Evolutionary conservation across 2,888 invertebrate genomes (phyloP).

Genomic region (Tigriopus californicus): DNA sequence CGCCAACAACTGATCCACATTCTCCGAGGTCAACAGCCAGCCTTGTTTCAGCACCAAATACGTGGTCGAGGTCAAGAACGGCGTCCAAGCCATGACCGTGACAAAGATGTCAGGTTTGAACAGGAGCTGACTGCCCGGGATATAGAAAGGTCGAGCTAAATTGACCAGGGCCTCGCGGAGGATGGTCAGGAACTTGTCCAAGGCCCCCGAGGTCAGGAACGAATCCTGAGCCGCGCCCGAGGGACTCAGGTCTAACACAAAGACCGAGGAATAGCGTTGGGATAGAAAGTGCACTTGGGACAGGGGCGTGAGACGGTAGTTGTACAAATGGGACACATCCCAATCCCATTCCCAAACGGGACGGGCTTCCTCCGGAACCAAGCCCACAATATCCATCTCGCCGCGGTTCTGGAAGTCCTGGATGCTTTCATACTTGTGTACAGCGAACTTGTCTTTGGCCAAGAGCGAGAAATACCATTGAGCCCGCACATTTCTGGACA

Average conservation of each 20-base stretch:
- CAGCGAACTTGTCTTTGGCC: slow-evolving; percentile 26
- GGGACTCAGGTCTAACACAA: slow-evolving; percentile 56
- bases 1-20: slow-evolving; percentile 38
- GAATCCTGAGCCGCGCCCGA: slow-evolving; percentile 42
- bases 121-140: slow-evolving; percentile 42
- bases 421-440: slow-evolving; percentile 28
- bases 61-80: slow-evolving; percentile 46
- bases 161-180: neutral
- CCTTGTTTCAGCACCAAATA: slow-evolving; percentile 44
- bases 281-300: slow-evolving; percentile 47
- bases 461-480: slow-evolving; percentile 53
- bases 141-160: slow-evolving; percentile 36
- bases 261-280: slow-evolving; percentile 47
- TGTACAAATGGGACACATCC: slow-evolving; percentile 28
- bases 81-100: slow-evolving; percentile 55
- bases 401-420: slow-evolving; percentile 27
- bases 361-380: slow-evolving; percentile 36
- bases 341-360: slow-evolving; percentile 34
- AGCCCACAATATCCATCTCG: slow-evolving; percentile 44
- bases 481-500: slow-evolving; percentile 49
- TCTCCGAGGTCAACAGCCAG: slow-evolving; percentile 39
- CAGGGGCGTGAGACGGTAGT: slow-evolving; percentile 31
- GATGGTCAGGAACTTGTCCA: neutral
- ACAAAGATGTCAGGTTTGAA: slow-evolving; percentile 49
- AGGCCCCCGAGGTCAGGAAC: slow-evolving; percentile 6